Evolutionary conservation across 2,888 invertebrate genomes (phyloP), one percentile per base, ranked within the genome.

Genomic region (Idaea dimidiata): DNA sequence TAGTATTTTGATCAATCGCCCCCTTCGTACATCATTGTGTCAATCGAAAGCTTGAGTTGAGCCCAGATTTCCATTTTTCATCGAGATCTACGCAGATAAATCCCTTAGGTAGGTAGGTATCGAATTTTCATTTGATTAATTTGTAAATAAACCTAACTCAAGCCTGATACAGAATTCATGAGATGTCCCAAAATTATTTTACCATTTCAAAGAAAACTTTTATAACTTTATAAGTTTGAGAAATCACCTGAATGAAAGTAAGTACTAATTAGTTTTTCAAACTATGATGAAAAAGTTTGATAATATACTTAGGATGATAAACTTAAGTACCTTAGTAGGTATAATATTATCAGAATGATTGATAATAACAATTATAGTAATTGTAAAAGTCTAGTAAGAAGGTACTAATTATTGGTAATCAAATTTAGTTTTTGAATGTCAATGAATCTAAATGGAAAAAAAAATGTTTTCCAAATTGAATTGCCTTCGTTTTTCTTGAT

Each of bases 11-110:
- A n/a, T n/a, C n/a, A n/a, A n/a, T n/a, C n/a, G n/a, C 1, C 24
- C 5, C 5, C 24, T 24, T 24, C 24, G 24, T 24, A 24, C 24
- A 24, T 18, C 17, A 18, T 18, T 10, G 55, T 55, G 55, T n/a
- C n/a, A 62, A 58, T 62, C 58, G 32, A 62, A 62, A 17, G 55
- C 33, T 62, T 33, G 33, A 4, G 58, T 32, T 33, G 58, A 54
- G 58, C 32, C 43, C 18, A 54, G 31, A 8, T 32, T 57, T 18
- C 57, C 24, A 24, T 24, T 53, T 60, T 56, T 43, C 57, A 61
- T 57, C 57, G 60, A 24, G 56, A 60, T 56, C 24, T 24, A 24
- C 24, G 5, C 24, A 24, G 24, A 24, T 24, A 24, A 24, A 24
- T 43, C 43, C 43, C 14, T 43, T 8, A 14, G 8, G 14, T 33